A percentile compares a stretch with the other conserved stretches of the same genome.
Conservation (phyloP, 2,113 vertebrate genomes). For the Pachypanchax playfairii region DNA sequence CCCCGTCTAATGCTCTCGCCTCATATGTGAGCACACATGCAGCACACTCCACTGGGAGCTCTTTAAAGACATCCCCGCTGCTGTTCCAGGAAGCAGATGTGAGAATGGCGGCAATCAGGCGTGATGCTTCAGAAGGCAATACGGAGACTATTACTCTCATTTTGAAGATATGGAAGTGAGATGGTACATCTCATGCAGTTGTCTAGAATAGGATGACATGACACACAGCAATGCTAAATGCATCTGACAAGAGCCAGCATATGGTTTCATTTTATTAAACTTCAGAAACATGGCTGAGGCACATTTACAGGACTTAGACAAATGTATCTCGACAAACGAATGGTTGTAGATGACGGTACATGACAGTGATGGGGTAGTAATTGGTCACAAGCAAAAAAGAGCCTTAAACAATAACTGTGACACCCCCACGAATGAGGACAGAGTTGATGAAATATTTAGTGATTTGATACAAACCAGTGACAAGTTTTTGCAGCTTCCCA, state of each 20-base stretch:
- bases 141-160: constrained; percentile 45
- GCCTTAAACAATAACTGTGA: constrained; percentile 59
- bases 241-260: constrained; percentile 40
- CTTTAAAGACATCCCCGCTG: constrained; percentile 61
- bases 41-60: constrained; percentile 63
- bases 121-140: constrained; percentile 45
- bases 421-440: constrained; percentile 48
- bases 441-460: constrained; percentile 62
- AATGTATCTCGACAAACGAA: constrained; percentile 60
- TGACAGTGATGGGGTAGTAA: constrained; percentile 45
- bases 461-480: constrained; percentile 66
- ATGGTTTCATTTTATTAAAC: constrained; percentile 51
- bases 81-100: constrained; percentile 77
- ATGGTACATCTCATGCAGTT: constrained; percentile 33
- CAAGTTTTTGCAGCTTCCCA: constrained; percentile 62
- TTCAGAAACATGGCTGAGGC: constrained; percentile 23
- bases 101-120: constrained; percentile 61
- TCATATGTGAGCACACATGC: constrained; percentile 69
- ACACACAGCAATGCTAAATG: constrained; percentile 18
- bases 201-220: constrained; percentile 28
- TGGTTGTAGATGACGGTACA: constrained; percentile 50
- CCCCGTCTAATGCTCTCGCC: constrained; percentile 55
- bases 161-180: constrained; percentile 29
- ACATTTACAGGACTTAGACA: constrained; percentile 32
- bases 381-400: constrained; percentile 42